These are phyloP conservation scores for Sylvietta virens DNA, from an alignment of 2,113 vertebrate genomes.

Conservation along the genomic window DNA sequence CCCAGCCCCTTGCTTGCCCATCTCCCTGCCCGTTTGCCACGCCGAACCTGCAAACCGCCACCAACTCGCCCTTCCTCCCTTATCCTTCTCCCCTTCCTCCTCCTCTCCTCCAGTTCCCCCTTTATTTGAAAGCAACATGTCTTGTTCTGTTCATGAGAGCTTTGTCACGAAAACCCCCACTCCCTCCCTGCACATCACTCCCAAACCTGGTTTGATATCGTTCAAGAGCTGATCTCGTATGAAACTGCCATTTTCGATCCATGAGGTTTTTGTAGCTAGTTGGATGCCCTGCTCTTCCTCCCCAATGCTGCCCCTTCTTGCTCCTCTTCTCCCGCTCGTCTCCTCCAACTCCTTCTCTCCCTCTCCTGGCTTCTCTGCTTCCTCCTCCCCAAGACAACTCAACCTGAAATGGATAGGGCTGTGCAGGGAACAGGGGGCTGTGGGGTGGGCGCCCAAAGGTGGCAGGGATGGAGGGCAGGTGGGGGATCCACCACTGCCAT, in stretches of 20 bases:
- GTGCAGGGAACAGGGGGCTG: neutral
- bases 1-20: constrained; percentile 75
- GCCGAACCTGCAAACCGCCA: constrained; percentile 67
- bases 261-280: constrained; percentile 48
- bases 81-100: constrained; percentile 28
- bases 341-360: neutral
- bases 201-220: constrained; percentile 1
- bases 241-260: constrained; percentile 27
- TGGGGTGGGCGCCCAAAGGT: neutral
- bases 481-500: neutral
- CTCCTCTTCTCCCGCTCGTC: constrained; percentile 2
- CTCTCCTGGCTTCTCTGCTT: constrained; percentile 26
- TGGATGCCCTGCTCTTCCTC: constrained; percentile 52
- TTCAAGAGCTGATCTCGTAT: constrained; percentile 44
- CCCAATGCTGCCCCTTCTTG: neutral
- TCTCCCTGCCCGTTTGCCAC: constrained; percentile 75
- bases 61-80: constrained; percentile 65
- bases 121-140: constrained; percentile 77
- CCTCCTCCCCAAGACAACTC: constrained; percentile 71
- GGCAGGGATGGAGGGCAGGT: neutral
- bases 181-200: constrained; percentile 61
- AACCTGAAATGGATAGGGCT: constrained; percentile 73
- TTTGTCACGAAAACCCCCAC: constrained; percentile 67
- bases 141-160: constrained; percentile 81
- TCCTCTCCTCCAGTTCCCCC: constrained; percentile 52